Conservation (phyloP, 2,797 vertebrate genomes). For the Pangasius macronema region DNA sequence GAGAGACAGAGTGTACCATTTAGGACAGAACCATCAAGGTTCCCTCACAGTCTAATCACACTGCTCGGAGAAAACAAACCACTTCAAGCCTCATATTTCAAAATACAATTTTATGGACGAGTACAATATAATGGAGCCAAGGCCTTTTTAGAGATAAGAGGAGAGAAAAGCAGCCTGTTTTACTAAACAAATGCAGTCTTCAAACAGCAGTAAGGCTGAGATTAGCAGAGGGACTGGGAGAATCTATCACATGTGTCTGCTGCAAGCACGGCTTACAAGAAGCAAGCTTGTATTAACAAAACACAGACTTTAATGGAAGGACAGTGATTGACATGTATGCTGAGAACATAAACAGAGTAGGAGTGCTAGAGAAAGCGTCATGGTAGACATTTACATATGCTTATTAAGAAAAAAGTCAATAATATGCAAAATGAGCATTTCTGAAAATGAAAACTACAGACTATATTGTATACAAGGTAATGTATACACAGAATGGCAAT, state of each 20-base stretch:
- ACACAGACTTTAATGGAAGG: neutral
- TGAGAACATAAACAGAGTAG: neutral
- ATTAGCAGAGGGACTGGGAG: slow-evolving; percentile 19
- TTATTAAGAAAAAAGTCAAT: neutral
- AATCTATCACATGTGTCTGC: slow-evolving; percentile 19
- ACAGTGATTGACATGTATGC: slow-evolving; percentile 31
- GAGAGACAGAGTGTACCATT: neutral
- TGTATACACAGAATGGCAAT: neutral
- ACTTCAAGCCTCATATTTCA: slow-evolving; percentile 7
- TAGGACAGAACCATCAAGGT: neutral
- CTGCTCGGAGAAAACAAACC: neutral
- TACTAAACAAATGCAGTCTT: neutral
- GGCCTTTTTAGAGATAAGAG: slow-evolving; percentile 23
- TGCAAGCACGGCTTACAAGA: neutral
- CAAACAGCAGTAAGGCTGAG: slow-evolving; percentile 19
- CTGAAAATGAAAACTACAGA: neutral
- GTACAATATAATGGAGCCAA: slow-evolving; percentile 1
- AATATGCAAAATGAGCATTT: neutral
- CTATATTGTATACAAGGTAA: neutral
- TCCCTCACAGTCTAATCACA: slow-evolving; percentile 6
- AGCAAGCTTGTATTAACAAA: neutral
- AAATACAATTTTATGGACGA: slow-evolving; percentile 7
- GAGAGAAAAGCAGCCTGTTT: neutral
- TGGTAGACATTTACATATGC: neutral
- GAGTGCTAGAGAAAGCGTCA: neutral